A percentile compares a stretch with the other conserved stretches of the same genome.
phyloP scores from a whole-genome alignment of 2,113 vertebrate species.

The Leucosticte australis region DNA sequence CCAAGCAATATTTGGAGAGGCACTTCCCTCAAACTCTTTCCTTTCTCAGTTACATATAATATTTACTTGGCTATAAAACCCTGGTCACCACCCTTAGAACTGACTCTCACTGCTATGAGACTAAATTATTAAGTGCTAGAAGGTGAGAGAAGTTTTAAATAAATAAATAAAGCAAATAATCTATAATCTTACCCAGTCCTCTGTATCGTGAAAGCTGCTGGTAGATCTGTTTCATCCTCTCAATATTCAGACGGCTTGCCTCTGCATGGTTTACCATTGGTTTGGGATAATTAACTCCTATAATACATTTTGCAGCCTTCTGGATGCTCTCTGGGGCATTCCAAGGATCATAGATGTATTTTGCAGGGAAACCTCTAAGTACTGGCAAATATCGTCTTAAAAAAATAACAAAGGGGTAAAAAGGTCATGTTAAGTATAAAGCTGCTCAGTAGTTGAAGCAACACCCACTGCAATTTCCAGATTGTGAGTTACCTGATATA shows the following conservation, averaged over 20 bases:
- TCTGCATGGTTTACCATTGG: conserved; percentile 95
- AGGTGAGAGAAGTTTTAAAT: neutral
- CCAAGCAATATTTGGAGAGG: neutral
- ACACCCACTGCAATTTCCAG: neutral
- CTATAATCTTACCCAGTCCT: conserved; percentile 82
- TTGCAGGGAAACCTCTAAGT: conserved; percentile 89
- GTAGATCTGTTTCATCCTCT: conserved; percentile 97
- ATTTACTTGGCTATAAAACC: neutral
- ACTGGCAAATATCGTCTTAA: conserved; percentile 90
- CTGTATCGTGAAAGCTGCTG: conserved; percentile 92
- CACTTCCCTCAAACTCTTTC: neutral
- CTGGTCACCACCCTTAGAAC: neutral
- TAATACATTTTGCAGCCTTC: conserved; percentile 89
- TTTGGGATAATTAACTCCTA: conserved; percentile 92
- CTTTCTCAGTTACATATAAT: neutral
- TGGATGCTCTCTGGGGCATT: conserved; percentile 91
- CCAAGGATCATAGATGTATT: conserved; percentile 97
- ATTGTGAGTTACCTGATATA: conserved; percentile 84
- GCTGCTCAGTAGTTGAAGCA: neutral
- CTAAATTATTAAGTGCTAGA: neutral
- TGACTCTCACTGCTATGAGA: neutral
- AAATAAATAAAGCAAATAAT: neutral
- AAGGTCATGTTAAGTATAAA: neutral
- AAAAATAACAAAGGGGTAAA: neutral
- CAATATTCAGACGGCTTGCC: conserved; percentile 91